phyloP scores from a whole-genome alignment of 2,113 vertebrate genomes.

The Illadopsis cleaveri region DNA sequence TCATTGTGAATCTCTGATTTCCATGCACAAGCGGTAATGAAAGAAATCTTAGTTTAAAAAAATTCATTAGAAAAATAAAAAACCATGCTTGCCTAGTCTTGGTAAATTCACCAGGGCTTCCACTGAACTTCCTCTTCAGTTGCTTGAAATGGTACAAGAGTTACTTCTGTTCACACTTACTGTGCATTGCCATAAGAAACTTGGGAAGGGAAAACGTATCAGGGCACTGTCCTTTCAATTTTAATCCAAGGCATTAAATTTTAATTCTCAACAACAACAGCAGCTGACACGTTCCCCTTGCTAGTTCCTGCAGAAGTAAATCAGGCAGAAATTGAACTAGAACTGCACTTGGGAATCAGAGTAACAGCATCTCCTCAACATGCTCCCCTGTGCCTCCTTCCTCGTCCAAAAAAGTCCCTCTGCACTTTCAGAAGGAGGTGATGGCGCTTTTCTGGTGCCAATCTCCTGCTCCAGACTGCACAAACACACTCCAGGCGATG shows the following conservation, averaged over 20 bases:
- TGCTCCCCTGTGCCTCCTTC: not conserved
- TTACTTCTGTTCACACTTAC: not conserved
- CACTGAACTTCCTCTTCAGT: not conserved
- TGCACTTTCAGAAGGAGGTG: not conserved
- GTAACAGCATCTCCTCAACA: not conserved
- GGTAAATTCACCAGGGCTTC: constrained; percentile 14
- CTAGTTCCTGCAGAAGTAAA: not conserved
- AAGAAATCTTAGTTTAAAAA: not conserved
- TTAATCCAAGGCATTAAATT: not conserved
- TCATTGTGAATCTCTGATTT: not conserved
- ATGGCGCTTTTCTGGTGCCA: not conserved
- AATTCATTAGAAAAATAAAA: constrained; percentile 5
- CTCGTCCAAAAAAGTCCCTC: no score
- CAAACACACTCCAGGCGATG: rapidly evolving
- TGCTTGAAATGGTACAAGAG: not conserved
- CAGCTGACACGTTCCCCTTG: not conserved
- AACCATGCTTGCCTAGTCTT: not conserved
- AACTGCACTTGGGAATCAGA: not conserved
- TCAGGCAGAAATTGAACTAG: not conserved
- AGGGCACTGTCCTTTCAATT: not conserved
- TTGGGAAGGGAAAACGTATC: not conserved
- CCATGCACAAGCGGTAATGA: not conserved
- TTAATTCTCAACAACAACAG: not conserved
- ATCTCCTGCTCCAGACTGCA: not conserved
- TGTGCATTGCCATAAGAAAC: not conserved